Base-by-base conservation (phyloP, 1,140 invertebrate species). In the Helicoverpa armigera region DNA sequence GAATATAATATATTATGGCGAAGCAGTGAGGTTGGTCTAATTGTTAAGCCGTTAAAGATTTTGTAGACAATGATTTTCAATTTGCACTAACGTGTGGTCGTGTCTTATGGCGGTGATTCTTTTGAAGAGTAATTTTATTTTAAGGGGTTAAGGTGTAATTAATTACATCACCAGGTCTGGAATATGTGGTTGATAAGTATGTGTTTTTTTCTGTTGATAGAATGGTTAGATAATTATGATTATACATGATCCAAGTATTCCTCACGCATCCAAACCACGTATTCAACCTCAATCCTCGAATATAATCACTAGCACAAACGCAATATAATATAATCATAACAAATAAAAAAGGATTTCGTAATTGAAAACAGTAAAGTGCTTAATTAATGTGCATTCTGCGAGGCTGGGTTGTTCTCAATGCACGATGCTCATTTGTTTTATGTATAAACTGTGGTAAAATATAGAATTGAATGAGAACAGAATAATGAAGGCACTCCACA, bases 401-500 rank as follows among this genome's bases (percentile, higher is more conserved):
- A 51, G 48, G 23, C 23, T 29, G 50, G 61, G 16, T 31, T 77
- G 31, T 51, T 75, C 69, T 63, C 43, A 63, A 63, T 51, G 73
- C 58, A 51, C 56, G 75, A 54, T 77, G 75, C 75, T 77, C 75
- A 77, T 84, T 86, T 90, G 88, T 89, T 86, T 82, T 90, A 29
- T 29, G 50, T 69, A 69, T 87, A 87, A 87, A 90, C 90, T 83
- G 87, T 86, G 84, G 84, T 90, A 90, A 92, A 91, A 90, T 91
- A 83, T 86, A 88, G 87, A 85, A 89, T 89, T 92, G 88, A 91
- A 93, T 88, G 88, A 76, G 82, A 82, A 65, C 82, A 79, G 83
- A 89, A 92, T 94, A 92, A 92, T 89, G 90, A 92, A 85, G 85
- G 77, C 87, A 86, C 91, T 91, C 82, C 85, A 84, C 72, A 83